phyloP scores from a whole-genome alignment of 2,888 invertebrate species.

The Sesia bembeciformis region DNA sequence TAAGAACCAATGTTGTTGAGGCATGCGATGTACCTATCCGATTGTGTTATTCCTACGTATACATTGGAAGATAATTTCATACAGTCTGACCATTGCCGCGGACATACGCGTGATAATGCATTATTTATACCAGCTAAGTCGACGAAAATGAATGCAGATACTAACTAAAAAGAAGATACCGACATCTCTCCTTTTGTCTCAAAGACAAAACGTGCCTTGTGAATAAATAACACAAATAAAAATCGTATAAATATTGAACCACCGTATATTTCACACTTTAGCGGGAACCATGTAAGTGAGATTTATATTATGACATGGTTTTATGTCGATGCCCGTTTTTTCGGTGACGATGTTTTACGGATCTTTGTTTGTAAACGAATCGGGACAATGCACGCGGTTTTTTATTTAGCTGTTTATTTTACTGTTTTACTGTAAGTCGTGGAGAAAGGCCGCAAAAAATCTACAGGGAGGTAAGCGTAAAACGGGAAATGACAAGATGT shows the following conservation, averaged over 20 bases:
- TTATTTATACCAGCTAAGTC: constrained; percentile 69
- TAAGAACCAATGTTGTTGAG: no score
- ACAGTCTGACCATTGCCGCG: constrained; percentile 34
- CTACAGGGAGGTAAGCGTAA: constrained; percentile 10
- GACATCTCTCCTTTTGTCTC: constrained; percentile 46
- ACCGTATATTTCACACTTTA: constrained; percentile 70
- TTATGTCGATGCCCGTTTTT: constrained; percentile 47
- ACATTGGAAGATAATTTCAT: constrained; percentile 49
- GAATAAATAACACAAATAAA: constrained; percentile 72
- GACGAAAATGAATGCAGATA: constrained; percentile 68
- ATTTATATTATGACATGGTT: constrained; percentile 48
- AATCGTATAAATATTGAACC: constrained; percentile 68
- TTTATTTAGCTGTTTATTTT: constrained; percentile 18
- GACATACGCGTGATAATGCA: constrained; percentile 62
- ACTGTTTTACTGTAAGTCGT: constrained; percentile 13
- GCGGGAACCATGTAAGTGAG: constrained; percentile 48
- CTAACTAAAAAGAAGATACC: constrained; percentile 61
- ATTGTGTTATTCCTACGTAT: no score
- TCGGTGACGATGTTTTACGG: constrained; percentile 43
- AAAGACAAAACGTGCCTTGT: constrained; percentile 55
- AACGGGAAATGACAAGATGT: constrained; percentile 21
- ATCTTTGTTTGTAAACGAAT: constrained; percentile 64
- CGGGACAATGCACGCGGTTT: constrained; percentile 40
- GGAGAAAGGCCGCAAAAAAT: constrained; percentile 20
- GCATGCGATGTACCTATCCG: no score